A percentile compares a stretch with the other conserved stretches of the same genome.
Conservation (phyloP, 2,797 vertebrate genomes). For the Psittacula echo region DNA sequence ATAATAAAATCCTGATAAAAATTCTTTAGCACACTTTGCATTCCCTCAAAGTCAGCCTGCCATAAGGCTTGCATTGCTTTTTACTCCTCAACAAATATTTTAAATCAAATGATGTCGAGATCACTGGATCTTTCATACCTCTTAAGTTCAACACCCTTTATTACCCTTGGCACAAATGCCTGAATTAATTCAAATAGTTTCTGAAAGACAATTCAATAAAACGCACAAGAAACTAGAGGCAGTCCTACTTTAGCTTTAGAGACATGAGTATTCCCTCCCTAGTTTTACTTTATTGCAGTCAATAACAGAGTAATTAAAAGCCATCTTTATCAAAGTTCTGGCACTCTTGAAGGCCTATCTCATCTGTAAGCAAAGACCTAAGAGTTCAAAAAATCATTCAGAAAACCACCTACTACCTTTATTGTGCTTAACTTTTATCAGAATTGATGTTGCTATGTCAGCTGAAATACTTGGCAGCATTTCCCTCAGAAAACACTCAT, state of each 20-base stretch:
- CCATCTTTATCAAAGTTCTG: constrained; percentile 49
- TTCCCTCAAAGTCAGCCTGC: constrained; percentile 50
- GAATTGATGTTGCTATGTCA: constrained; percentile 56
- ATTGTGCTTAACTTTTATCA: constrained; percentile 63
- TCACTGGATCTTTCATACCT: constrained; percentile 38
- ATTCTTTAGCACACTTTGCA: constrained; percentile 33
- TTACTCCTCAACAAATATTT: constrained; percentile 57
- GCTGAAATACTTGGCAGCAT: constrained; percentile 42
- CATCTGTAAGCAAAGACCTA: constrained; percentile 32
- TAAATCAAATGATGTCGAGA: constrained; percentile 29
- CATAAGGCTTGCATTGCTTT: neutral
- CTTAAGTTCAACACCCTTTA: constrained; percentile 48
- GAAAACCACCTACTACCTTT: constrained; percentile 67
- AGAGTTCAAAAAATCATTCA: constrained; percentile 55
- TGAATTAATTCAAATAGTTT: constrained; percentile 44
- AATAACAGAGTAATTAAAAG: constrained; percentile 56
- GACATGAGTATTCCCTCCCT: neutral
- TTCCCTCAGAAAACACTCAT: constrained; percentile 34
- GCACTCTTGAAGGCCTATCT: constrained; percentile 16
- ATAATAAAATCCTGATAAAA: constrained; percentile 69
- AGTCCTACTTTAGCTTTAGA: neutral
- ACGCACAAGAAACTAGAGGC: neutral
- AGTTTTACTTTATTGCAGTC: constrained; percentile 1
- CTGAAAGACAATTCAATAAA: constrained; percentile 59
- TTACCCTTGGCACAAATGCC: constrained; percentile 37